Evolutionary conservation across 2,113 vertebrate genomes (phyloP).

Genomic region (Corydoras sp.): DNA sequence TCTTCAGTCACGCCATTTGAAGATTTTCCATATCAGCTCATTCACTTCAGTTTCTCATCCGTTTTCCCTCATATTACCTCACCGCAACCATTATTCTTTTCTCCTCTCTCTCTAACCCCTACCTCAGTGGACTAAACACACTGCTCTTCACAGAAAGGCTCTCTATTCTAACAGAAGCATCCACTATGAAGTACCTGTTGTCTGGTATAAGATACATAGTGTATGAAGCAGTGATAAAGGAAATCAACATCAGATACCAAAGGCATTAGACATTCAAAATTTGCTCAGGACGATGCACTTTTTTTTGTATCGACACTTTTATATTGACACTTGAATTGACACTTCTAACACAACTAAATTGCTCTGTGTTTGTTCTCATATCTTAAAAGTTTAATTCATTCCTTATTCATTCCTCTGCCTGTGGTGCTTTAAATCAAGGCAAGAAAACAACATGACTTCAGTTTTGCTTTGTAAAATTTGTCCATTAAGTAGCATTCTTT

Average conservation of each 20-base stretch:
- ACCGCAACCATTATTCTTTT: slow-evolving; percentile 43
- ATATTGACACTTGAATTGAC: too few species aligned
- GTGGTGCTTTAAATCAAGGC: too few species aligned
- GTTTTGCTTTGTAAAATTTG: neutral
- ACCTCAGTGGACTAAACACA: slow-evolving; percentile 15
- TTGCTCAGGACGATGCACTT: too few species aligned
- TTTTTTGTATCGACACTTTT: too few species aligned
- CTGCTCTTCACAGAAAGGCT: neutral
- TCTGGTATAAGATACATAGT: neutral
- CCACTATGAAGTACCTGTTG: neutral
- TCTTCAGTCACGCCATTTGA: slow-evolving; percentile 49
- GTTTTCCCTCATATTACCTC: slow-evolving; percentile 34
- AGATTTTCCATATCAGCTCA: slow-evolving; percentile 52
- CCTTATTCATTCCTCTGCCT: neutral
- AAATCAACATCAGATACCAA: neutral
- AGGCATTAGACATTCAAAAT: too few species aligned
- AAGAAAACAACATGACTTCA: neutral
- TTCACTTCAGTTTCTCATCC: slow-evolving; percentile 33
- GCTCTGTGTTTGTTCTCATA: too few species aligned
- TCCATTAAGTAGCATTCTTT: too few species aligned
- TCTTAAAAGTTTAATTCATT: too few species aligned
- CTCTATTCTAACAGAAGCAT: slow-evolving; percentile 17
- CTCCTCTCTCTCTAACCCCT: slow-evolving; percentile 7
- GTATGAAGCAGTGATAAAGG: neutral
- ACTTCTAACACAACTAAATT: too few species aligned